Evolutionary conservation across 2,888 invertebrate species (phyloP).

Genomic region (Parasteatoda lunata): DNA sequence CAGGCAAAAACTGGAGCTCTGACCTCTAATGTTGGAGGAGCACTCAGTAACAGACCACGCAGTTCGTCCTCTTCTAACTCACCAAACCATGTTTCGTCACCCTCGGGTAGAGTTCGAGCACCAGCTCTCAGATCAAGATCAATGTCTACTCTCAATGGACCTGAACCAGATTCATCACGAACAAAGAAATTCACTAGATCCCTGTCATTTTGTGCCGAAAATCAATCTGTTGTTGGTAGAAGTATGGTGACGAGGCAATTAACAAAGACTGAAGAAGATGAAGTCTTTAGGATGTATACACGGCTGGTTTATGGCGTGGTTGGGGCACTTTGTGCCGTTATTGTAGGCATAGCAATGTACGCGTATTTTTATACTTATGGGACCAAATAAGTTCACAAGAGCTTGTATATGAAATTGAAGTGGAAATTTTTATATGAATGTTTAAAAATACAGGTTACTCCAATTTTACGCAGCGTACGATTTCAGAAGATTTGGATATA

Average conservation of each 20-base stretch:
- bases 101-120: conserved; percentile 39
- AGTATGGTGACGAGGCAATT: conserved; percentile 18
- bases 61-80: conserved; percentile 5
- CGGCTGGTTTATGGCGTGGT: conserved; percentile 50
- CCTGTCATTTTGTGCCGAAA: conserved; percentile 52
- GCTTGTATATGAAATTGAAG: neutral
- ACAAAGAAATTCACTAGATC: conserved; percentile 40
- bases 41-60: neutral
- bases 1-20: conserved; percentile 13
- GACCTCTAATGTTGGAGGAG: neutral
- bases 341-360: conserved; percentile 45
- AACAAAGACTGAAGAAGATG: conserved; percentile 56
- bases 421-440: no score
- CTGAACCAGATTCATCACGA: neutral
- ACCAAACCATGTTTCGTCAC: conserved; percentile 3
- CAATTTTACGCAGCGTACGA: no score
- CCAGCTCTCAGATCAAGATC: conserved; percentile 52
- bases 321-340: conserved; percentile 27
- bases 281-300: conserved; percentile 43
- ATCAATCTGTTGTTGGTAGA: neutral
- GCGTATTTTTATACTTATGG: conserved; percentile 49
- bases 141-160: conserved; percentile 54
- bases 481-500: no score
- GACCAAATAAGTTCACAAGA: conserved; percentile 11
- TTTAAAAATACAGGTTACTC: no score